Conservation (phyloP, 35 echinoderm and acorn worm genomes). For the Apostichopus californicus region DNA sequence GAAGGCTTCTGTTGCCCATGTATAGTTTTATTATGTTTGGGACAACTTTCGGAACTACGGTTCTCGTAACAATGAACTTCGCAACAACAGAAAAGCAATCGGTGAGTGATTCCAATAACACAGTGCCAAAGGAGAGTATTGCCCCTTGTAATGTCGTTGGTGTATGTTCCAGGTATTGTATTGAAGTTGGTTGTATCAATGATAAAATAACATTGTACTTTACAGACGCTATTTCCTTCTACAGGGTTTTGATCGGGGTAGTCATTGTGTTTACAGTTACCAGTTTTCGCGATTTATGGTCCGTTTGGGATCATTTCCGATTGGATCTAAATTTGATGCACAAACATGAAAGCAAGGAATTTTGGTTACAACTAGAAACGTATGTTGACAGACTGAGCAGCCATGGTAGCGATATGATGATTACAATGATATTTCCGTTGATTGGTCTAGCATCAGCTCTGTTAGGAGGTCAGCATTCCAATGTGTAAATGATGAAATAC, state of each 20-base stretch:
- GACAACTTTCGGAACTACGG: background rate
- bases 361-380: background rate
- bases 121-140: background rate
- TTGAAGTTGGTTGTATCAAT: background rate
- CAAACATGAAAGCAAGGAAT: background rate
- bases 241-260: background rate
- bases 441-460: background rate
- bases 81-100: background rate
- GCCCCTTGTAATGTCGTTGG: background rate
- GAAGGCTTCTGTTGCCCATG: background rate
- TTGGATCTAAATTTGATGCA: background rate
- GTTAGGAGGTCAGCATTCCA: background rate
- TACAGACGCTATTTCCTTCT: background rate
- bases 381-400: background rate
- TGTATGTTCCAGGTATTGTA: background rate
- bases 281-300: background rate
- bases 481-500: background rate
- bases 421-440: background rate
- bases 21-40: background rate
- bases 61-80: background rate
- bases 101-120: background rate
- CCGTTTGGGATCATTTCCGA: background rate
- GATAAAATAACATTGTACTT: background rate
- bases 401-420: background rate
- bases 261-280: background rate